Base-by-base conservation (phyloP, 2,888 invertebrate genomes). In the Drosophila borborema region DNA sequence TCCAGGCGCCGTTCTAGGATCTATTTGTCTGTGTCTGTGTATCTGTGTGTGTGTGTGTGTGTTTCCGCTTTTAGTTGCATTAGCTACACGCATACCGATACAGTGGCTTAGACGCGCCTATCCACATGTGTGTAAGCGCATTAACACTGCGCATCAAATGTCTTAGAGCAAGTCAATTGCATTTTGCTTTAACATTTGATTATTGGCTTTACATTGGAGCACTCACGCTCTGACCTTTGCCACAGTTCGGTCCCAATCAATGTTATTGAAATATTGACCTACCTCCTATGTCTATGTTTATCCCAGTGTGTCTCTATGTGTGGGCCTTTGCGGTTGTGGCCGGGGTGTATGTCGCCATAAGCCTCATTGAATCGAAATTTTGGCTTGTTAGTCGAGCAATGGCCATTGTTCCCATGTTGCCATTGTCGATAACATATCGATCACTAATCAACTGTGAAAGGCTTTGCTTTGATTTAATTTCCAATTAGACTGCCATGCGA, bases 121-220 rank as follows among this genome's bases (percentile, higher is more conserved):
- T 8, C 18, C 12, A 9, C 38, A 56, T 14, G 46, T 41, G 20
- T 49, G 67, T 74, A 64, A 78, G 65, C 72, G 74, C 78, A 63
- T 78, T 78, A 74, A 70, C 74, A 74, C 62, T 62, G 59, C 58
- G 34, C 60, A 43, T 60, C 73, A 64, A 64, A 61, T 48, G 65
- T 65, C 67, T 51, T 56, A 67, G 71, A 56, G 59, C 20, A 56
- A 64, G 71, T 65, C 67, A 64, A 59, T 60, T 74, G 77, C 78
- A 78, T 53, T 61, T 71, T 60, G 74, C 71, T 65, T 77, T 56
- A 71, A 71, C 78, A 68, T 77, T 74, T 74, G 78, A 77, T 69
- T 75, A 72, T 72, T 78, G 64, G 54, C 63, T 63, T 36, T 14
- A 34, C 56, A 31, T 36, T 28, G 16, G 8, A 36, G 12, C 28